Evolutionary conservation across 2,113 vertebrate species (phyloP).

Genomic region (Xyliphius kryptos): DNA sequence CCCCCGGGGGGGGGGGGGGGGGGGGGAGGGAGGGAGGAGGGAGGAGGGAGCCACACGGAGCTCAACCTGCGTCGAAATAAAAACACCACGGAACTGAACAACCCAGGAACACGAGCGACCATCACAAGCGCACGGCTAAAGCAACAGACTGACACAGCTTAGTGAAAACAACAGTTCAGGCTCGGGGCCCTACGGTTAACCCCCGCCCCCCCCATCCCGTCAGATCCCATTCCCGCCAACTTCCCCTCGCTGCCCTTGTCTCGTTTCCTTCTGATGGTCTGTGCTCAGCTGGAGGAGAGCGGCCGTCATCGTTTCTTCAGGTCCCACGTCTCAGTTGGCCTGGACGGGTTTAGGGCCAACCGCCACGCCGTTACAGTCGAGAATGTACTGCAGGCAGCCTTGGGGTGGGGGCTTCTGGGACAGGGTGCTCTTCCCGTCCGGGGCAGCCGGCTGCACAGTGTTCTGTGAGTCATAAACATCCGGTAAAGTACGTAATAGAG

Average conservation of each 20-base stretch:
- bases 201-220: slow-evolving; percentile 22
- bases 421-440: slow-evolving; percentile 73
- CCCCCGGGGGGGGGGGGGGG: slow-evolving; percentile 39
- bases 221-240: neutral
- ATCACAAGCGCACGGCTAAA: slow-evolving; percentile 77
- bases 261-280: slow-evolving; percentile 42
- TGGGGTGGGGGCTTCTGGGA: slow-evolving; percentile 79
- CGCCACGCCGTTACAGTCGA: slow-evolving; percentile 85
- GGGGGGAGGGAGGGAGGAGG: slow-evolving; percentile 2
- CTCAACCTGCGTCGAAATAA: slow-evolving; percentile 67
- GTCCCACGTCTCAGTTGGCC: slow-evolving; percentile 75
- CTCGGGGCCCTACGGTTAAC: neutral
- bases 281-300: neutral
- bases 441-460: slow-evolving; percentile 64
- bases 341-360: slow-evolving; percentile 85
- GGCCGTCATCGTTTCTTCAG: slow-evolving; percentile 26
- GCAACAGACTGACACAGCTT: slow-evolving; percentile 84
- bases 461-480: slow-evolving; percentile 73
- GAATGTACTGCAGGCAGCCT: slow-evolving; percentile 94
- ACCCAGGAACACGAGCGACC: slow-evolving; percentile 72
- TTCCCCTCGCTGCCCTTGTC: slow-evolving; percentile 50
- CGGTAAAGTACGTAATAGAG: too few species aligned
- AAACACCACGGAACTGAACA: slow-evolving; percentile 75
- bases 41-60: slow-evolving; percentile 73
- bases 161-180: slow-evolving; percentile 82